Percentiles rank a stretch among this genome's conserved stretches.
Conservation (phyloP, 2,113 vertebrate species). For the Prunella fulvescens region DNA sequence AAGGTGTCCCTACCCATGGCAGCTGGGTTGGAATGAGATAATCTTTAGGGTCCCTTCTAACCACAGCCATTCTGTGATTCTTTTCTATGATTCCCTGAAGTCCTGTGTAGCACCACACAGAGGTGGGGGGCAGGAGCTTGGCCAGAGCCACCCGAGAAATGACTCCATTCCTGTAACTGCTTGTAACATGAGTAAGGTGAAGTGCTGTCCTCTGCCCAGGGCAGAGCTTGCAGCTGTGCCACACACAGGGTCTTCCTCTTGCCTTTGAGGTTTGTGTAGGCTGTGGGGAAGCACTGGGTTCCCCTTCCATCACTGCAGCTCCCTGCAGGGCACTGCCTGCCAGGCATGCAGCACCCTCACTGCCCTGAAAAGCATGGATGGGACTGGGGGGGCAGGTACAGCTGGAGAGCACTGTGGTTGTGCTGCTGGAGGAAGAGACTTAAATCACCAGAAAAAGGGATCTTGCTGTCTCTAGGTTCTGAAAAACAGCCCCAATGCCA, state of each 20-base stretch:
- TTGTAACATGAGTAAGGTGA: rapidly evolving
- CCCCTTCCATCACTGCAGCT: rapidly evolving
- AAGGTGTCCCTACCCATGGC: background rate
- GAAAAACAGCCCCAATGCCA: background rate
- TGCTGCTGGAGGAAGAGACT: background rate
- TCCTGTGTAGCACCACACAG: background rate
- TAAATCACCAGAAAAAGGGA: background rate
- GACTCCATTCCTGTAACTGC: background rate
- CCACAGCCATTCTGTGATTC: background rate
- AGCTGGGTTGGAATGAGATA: background rate
- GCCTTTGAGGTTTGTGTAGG: background rate
- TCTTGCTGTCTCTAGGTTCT: background rate
- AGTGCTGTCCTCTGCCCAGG: background rate
- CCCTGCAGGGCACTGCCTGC: background rate
- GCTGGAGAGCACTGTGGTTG: background rate
- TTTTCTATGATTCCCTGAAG: background rate
- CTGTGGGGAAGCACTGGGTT: background rate
- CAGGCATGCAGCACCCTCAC: background rate
- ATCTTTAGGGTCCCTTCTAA: background rate
- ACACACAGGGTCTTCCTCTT: background rate
- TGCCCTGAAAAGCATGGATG: rapidly evolving
- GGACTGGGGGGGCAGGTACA: background rate
- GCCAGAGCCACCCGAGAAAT: rapidly evolving
- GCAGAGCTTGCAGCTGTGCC: background rate
- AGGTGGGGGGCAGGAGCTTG: rapidly evolving